Percentiles rank a stretch among this genome's conserved stretches.
These are phyloP conservation scores for Drosophila ercepeae DNA, from an alignment of 1,140 invertebrate genomes.

Conservation along the genomic window DNA sequence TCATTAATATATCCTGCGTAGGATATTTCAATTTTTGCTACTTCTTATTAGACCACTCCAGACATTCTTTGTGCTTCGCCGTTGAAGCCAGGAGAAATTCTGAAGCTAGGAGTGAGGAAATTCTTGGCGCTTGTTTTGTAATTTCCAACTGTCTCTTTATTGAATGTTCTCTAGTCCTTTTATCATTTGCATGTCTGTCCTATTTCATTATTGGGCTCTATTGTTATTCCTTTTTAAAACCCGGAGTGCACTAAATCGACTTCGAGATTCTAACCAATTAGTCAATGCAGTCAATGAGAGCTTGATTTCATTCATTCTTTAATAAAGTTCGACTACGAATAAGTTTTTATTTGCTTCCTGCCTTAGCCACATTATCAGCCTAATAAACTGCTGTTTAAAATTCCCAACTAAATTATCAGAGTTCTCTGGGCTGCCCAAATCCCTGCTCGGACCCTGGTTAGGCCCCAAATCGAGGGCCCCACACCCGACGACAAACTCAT, in stretches of 20 bases:
- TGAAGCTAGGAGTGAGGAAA: constrained; percentile 1
- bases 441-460: neutral
- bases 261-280: neutral
- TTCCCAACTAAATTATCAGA: constrained; percentile 8
- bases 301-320: neutral
- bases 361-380: constrained; percentile 28
- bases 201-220: constrained; percentile 20
- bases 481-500: constrained; percentile 46
- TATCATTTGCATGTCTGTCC: neutral
- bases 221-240: neutral
- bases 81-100: neutral
- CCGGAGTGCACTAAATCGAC: neutral
- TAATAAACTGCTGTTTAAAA: constrained; percentile 62
- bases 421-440: constrained; percentile 25
- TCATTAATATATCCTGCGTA: constrained; percentile 51
- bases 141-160: constrained; percentile 41
- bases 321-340: neutral
- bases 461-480: neutral
- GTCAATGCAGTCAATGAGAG: too few species aligned
- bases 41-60: constrained; percentile 44
- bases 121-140: constrained; percentile 7
- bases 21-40: constrained; percentile 35
- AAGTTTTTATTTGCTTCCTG: neutral
- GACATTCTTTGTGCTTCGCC: constrained; percentile 26
- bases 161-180: neutral